Base-by-base conservation (phyloP, 1,140 invertebrate species). In the Idris sp. region DNA sequence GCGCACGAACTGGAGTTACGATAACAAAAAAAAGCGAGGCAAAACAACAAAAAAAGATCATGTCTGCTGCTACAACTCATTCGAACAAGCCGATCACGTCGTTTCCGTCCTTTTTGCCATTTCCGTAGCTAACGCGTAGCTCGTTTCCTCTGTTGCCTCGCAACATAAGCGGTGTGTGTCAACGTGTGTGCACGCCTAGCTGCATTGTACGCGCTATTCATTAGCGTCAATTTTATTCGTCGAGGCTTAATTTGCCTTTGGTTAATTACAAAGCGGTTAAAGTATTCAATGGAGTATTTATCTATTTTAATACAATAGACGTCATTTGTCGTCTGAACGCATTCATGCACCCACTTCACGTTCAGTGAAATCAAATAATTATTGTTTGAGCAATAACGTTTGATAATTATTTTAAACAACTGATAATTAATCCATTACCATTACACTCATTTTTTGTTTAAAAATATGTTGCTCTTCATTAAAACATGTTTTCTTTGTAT, bases 101-200 rank as follows among this genome's bases (percentile, higher is more conserved):
- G 59, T 75, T 75, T 75, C 65, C 64, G 58, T 69, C 51, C 72
- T 75, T 75, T 69, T 65, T 69, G 72, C 64, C 59, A 69, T 75
- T 75, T 75, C 72, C 72, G 64, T 38, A 69, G 53, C 58, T 48
- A 69, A 69, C 64, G 72, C 72, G 53, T 35, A 49, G 36, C 62
- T 64, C 72, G 62, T 69, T 64, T 74, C 56, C 58, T 65, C 51
- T n/a, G n/a, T 30, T 51, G 46, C 69, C 46, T 25, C 64, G 49
- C 44, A 73, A 58, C 59, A 64, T 64, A 64, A 64, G 36, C 64
- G 38, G 43, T 25, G 16, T 48, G 40, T 59, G 58, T 64, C 43
- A 64, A 48, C 62, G 58, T 68, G 58, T 38, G 44, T 30, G 56
- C 35, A 14, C 43, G 16, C 26, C 19, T 13, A 49, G 19, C 35